Percentiles rank a stretch among this genome's conserved stretches.
phyloP scores from a whole-genome alignment of 2,797 vertebrate species.

The Mycteria americana region DNA sequence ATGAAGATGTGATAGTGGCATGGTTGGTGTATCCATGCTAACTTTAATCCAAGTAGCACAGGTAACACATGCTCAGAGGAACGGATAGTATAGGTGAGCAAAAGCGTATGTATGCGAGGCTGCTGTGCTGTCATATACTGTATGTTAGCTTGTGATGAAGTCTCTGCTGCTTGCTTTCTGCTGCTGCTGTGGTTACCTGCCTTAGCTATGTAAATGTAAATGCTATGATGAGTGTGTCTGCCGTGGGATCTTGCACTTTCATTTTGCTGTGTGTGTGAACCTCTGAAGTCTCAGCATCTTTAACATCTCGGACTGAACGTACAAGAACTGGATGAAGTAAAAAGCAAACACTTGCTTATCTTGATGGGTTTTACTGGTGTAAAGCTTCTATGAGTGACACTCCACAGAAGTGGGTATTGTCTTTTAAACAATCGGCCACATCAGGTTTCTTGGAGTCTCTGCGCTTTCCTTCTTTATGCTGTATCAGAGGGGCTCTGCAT shows the following conservation, averaged over 20 bases:
- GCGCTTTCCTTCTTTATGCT: background rate
- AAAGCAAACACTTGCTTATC: background rate
- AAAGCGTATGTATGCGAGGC: accelerated
- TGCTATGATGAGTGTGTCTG: background rate
- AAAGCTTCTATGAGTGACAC: background rate
- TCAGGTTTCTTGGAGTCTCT: background rate
- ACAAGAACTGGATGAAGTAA: background rate
- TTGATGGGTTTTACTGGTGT: background rate
- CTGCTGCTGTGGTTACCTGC: background rate
- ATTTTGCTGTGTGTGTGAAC: background rate
- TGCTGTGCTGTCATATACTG: background rate
- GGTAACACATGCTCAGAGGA: background rate
- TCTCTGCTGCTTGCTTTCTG: background rate
- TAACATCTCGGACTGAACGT: background rate
- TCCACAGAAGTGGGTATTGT: background rate
- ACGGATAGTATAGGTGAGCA: accelerated
- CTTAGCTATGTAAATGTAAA: background rate
- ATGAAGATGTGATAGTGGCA: background rate
- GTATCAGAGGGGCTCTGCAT: background rate
- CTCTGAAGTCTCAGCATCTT: background rate
- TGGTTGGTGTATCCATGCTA: background rate
- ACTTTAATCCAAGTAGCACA: background rate
- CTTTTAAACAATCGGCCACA: background rate
- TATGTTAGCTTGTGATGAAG: background rate
- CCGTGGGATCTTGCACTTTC: background rate